Evolutionary conservation across 2,113 vertebrate species (phyloP), one percentile per base, ranked within the genome.

Genomic region (Bombycilla garrulus): DNA sequence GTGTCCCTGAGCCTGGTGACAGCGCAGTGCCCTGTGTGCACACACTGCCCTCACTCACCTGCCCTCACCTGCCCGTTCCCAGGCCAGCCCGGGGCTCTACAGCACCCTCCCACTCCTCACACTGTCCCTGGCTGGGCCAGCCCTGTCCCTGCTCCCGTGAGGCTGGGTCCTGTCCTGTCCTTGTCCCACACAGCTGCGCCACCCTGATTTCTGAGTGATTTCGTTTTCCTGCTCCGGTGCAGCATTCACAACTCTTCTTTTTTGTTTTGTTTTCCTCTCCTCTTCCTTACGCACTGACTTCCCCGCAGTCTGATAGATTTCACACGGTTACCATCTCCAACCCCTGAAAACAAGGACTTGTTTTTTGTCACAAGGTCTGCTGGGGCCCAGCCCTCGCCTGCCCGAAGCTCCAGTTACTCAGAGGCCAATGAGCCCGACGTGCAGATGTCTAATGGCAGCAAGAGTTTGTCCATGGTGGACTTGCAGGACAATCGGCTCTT

Each of bases 391-490:
- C 99, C 99, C 40, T 99, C 99, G 6, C 99, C 99, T 29, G 99
- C 99, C 81, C 99, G 99, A 95, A 99, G 99, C 96, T 99, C 99
- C 51, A 99, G 99, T 96, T 99, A 99, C 97, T 99, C 99, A 7
- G 99, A 99, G 98, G 98, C 99, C 97, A 99, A 99, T 82, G 99
- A 99, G 97, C 98, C 98, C 5, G 99, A 99, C 57, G 97, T 99
- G 93, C 98, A 99, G 97, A 98, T 99, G 97, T 98, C 99, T 95
- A 99, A 99, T 65, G 99, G 99, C 86, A 98, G 98, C 98, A 99
- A 99, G 97, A 99, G 99, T 95, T 98, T 99, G 91, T 99, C 99
- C 95, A 99, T 99, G 99, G 99, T 99, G 96, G 99, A 99, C 98
- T 98, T 99, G 86, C 99, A 99, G 95, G 99, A 99, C 77, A 97